Evolutionary conservation across 2,797 vertebrate genomes (phyloP), one percentile per base, ranked within the genome.

Genomic region (Microctenopoma lineatum): DNA sequence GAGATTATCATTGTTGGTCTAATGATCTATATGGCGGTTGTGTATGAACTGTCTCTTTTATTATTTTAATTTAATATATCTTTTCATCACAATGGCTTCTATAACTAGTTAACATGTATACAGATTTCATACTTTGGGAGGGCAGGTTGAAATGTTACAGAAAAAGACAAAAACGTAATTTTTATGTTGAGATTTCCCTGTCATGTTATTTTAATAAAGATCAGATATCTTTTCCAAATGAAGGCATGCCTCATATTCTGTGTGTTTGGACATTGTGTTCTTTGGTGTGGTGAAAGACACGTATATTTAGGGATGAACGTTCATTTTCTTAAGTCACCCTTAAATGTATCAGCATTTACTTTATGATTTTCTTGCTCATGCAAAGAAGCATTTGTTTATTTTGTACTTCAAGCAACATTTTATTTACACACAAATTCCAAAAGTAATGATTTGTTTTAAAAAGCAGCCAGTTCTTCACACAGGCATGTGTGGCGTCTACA

Each of bases 21-120:
- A 38, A 65, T 70, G 1, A 66, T 73, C 64, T 73, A 7, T 76
- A 56, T 50, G 59, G 51, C 64, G 66, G 48, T 73, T 81, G 77
- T 83, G 56, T 80, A 82, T 84, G 71, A 85, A 67, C 80, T 69
- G 68, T 83, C 81, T 87, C 65, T 58, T 80, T 68, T 69, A n/a
- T 64, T 79, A 74, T 83, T 86, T 76, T 91, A 89, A 92, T 90
- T 92, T 90, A 91, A 61, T 84, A 80, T 89, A 81, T 85, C 50
- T 73, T 53, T 80, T 66, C 83, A 63, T 79, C 69, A 69, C 66
- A 80, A 80, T 76, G 48, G 76, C 47, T 61, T 69, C n/a, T 80
- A 56, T 85, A 86, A 77, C 59, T 84, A 80, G 42, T 77, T 70
- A 77, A 21, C 81, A 76, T 88, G 66, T 89, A 83, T 80, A 26